Evolutionary conservation across 2,888 invertebrate species (phyloP), one percentile per base, ranked within the genome.

Genomic region (Operophtera brumata): DNA sequence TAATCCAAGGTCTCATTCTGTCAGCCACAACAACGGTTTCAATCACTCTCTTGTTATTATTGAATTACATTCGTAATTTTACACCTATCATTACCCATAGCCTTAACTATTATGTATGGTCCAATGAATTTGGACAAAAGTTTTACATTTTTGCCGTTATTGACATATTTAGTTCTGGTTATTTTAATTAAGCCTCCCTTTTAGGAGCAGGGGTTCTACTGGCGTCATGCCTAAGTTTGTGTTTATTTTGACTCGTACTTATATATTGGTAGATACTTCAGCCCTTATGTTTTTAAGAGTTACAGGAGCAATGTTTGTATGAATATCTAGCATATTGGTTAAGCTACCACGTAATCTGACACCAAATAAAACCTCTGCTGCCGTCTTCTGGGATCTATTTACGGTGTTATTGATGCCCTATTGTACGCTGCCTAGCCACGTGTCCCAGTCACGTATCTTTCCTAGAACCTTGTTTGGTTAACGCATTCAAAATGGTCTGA

Each of bases 371-470:
- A 41, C 46, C 43, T 66, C 64, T 10, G 62, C 14, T 10, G 64
- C 45, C 0, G 55, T 61, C 35, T 57, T 62, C 20, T 54, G 37
- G 12, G 62, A 20, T 4, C 51, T 12, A 54, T 62, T 62, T 2
- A 59, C 12, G 5, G 62, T 55, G 34, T 64, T 66, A 35, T 66
- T 66, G 7, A 64, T 47, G 8, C 61, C 58, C 55, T 54, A 61
- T 26, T 65, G 63, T n/a, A 62, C 39, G 39, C 47, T 54, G 0
- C 62, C 54, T 7, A 59, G 12, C 5, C 40, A 42, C 46, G 14
- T 50, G 56, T 65, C 62, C 62, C 61, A 62, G 30, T 53, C 37
- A 1, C 57, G 56, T 41, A 26, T 62, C 45, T 36, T 36, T 36
- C 0, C 8, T 10, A 10, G n/a, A 12, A 12, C 6, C 6, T 32